Percentiles rank a stretch among this genome's conserved stretches.
phyloP scores from a whole-genome alignment of 1,140 invertebrate species.

The Leptinotarsa texana region DNA sequence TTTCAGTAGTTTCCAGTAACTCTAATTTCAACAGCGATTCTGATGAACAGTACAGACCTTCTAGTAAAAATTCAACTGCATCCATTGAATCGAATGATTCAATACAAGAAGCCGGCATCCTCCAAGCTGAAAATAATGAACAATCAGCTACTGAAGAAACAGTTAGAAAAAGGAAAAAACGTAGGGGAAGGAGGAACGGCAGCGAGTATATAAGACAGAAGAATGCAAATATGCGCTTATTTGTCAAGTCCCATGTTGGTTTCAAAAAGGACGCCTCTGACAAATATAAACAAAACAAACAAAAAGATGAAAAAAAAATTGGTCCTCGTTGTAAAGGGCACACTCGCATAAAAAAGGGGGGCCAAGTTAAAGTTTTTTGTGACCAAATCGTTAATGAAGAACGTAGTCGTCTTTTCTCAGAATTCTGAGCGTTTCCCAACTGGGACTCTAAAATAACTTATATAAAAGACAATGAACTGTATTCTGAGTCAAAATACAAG shows the following conservation, averaged over 20 bases:
- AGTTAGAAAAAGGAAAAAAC: conserved; percentile 12
- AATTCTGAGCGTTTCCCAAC: too few relatives aligned
- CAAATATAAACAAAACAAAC: background rate
- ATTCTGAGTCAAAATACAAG: too few relatives aligned
- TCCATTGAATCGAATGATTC: conserved; percentile 10
- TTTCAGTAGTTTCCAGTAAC: background rate
- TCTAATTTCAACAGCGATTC: conserved; percentile 9
- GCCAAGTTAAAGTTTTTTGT: too few relatives aligned
- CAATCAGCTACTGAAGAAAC: conserved; percentile 12
- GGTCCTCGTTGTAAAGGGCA: too few relatives aligned
- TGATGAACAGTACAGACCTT: conserved; percentile 17
- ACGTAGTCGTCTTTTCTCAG: too few relatives aligned
- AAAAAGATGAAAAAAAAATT: background rate
- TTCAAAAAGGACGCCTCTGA: background rate
- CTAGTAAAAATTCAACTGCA: conserved; percentile 13
- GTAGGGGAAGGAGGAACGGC: background rate
- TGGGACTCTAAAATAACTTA: too few relatives aligned
- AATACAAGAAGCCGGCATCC: background rate
- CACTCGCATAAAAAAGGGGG: too few relatives aligned
- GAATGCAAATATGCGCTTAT: background rate
- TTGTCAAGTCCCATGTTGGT: background rate
- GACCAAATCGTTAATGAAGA: too few relatives aligned
- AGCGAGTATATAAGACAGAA: conserved; percentile 3
- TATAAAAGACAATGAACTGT: too few relatives aligned
- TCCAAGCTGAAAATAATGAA: conserved; percentile 19